These are phyloP conservation scores for Drosophila imparisetae DNA, from an alignment of 2,888 invertebrate species.

Conservation along the genomic window DNA sequence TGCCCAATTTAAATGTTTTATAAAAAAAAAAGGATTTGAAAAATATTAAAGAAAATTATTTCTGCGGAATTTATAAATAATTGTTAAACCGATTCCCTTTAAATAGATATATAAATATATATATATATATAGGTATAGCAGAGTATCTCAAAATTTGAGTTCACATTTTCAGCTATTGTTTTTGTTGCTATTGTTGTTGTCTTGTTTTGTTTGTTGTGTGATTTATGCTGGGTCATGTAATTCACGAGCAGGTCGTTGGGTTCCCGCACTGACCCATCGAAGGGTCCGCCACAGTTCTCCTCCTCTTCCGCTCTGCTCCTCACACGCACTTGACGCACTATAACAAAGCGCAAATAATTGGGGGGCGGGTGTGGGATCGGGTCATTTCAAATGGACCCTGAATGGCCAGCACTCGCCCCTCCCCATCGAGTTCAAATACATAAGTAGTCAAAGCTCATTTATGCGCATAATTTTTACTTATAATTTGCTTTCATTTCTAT, in stretches of 20 bases:
- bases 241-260: slow-evolving; percentile 54
- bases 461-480: slow-evolving; percentile 74
- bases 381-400: slow-evolving; percentile 35
- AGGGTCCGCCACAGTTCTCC: slow-evolving; percentile 4
- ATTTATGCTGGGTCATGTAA: slow-evolving; percentile 69
- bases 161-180: background rate
- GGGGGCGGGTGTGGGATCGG: slow-evolving; percentile 4
- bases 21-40: background rate
- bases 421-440: slow-evolving; percentile 51
- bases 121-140: background rate
- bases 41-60: background rate
- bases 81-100: too few species aligned
- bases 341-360: slow-evolving; percentile 59
- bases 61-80: background rate
- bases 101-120: background rate
- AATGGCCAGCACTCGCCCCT: slow-evolving; percentile 15
- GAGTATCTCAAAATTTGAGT: background rate
- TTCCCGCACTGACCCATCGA: slow-evolving; percentile 28
- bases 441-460: slow-evolving; percentile 65
- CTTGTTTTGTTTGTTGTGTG: slow-evolving; percentile 37
- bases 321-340: slow-evolving; percentile 37
- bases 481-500: slow-evolving; percentile 54
- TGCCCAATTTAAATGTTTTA: background rate
- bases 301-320: background rate
- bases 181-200: slow-evolving; percentile 17